These are phyloP conservation scores for Barnardius zonarius DNA, from an alignment of 2,113 vertebrate genomes.

Conservation along the genomic window DNA sequence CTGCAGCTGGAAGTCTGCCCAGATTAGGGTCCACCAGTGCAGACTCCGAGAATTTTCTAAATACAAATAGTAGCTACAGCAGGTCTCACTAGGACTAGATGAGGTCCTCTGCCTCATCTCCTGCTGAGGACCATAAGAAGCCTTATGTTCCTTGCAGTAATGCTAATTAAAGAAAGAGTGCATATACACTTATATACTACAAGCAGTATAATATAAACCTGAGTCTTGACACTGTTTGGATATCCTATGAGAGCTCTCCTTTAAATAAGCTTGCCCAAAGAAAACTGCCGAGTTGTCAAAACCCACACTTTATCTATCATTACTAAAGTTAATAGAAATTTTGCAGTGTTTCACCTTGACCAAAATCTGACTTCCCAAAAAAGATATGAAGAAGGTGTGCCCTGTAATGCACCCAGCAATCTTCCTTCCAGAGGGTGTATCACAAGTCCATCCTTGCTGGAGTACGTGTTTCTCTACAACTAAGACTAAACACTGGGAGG, in stretches of 20 bases:
- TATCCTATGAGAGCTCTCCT: neutral
- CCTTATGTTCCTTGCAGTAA: neutral
- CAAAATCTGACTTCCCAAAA: neutral
- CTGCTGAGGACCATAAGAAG: neutral
- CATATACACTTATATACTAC: neutral
- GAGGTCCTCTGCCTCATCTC: neutral
- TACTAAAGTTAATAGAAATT: neutral
- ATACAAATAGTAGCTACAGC: neutral
- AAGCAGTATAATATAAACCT: neutral
- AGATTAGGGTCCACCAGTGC: neutral
- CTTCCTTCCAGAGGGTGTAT: neutral
- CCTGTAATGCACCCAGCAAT: neutral
- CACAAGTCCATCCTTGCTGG: neutral
- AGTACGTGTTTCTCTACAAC: neutral
- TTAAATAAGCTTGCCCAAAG: neutral
- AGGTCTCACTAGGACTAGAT: neutral
- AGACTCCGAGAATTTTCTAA: neutral
- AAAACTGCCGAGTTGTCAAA: neutral
- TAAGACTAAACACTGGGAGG: neutral
- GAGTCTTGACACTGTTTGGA: neutral
- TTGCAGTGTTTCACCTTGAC: neutral
- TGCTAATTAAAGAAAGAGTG: neutral
- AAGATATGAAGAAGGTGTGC: neutral
- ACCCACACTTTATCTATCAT: neutral
- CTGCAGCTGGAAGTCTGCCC: neutral